Evolutionary conservation across 2,113 vertebrate species (phyloP), one percentile per base, ranked within the genome.

Genomic region (Neomonachus schauinslandi): DNA sequence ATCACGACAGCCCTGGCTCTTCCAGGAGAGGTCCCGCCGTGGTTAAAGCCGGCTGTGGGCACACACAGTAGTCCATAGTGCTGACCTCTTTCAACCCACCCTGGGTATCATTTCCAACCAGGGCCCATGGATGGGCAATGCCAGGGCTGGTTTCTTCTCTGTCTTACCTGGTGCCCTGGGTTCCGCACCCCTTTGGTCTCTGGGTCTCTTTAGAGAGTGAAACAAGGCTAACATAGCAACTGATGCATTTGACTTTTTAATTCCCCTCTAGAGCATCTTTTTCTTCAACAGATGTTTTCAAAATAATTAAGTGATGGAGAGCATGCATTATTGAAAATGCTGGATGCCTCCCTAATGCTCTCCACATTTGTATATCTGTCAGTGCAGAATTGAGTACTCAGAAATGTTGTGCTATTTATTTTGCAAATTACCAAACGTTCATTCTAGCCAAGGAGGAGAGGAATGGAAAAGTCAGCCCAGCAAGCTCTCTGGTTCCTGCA

Each of bases 261-360:
- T 98, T 98, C 97, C 95, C 97, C 97, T 98, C 96, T 96, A 94
- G 93, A 98, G 96, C 80, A 86, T 98, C 97, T 98, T 98, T 98
- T 97, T 96, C 98, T 98, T 98, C 98, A 98, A 98, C 99, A 99
- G 98, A 98, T 98, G 98, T 98, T 98, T 99, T 98, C 98, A 98
- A 98, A 98, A 98, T 99, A 98, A 98, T 98, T 98, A 98, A 98
- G 98, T 98, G 98, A 79, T 97, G 84, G 92, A 97, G 93, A 97
- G 71, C 98, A 98, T 98, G 97, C 98, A 98, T 99, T 98, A 99
- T 98, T 98, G 98, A 99, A 98, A 98, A 98, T 33, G 91, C 98
- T 96, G 97, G 98, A 97, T 98, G 98, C 98, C 94, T 96, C 98
- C 95, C 97, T 98, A 98, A 98, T 95, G 98, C 93, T 97, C 96